Conservation (phyloP, 2,888 invertebrate genomes). For the Hirtodrosophila alboralis region DNA sequence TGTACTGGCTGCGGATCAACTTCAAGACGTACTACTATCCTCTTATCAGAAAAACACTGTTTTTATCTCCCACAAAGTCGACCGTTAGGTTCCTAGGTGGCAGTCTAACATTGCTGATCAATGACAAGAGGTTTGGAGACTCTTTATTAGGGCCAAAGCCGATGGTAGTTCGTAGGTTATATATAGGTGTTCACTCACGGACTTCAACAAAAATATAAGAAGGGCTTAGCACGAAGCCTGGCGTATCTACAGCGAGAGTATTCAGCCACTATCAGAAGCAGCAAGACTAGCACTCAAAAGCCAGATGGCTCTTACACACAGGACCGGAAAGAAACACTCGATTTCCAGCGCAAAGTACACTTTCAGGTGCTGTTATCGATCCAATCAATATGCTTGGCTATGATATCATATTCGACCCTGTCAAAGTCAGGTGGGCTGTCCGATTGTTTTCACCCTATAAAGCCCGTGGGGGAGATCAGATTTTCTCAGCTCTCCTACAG, state of each 20-base stretch:
- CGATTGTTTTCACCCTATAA: too few species aligned
- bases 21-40: not conserved
- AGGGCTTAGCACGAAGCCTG: not conserved
- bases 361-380: too few species aligned
- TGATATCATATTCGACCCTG: too few species aligned
- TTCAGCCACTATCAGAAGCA: too few species aligned
- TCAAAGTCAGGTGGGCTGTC: too few species aligned
- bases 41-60: not conserved
- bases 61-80: not conserved
- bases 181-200: not conserved
- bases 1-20: too few species aligned
- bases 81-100: not conserved
- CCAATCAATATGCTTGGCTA: too few species aligned
- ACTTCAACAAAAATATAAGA: not conserved
- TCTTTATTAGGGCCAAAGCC: not conserved
- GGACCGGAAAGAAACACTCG: too few species aligned
- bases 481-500: not conserved
- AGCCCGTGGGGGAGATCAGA: too few species aligned
- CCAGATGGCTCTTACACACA: not conserved
- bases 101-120: not conserved
- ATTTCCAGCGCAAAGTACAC: too few species aligned
- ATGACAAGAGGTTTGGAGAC: too few species aligned
- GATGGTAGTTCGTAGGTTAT: not conserved
- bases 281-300: not conserved
- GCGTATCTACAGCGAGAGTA: not conserved